Base-by-base conservation (phyloP, 2,797 vertebrate species). In the Pagetopsis macropterus region DNA sequence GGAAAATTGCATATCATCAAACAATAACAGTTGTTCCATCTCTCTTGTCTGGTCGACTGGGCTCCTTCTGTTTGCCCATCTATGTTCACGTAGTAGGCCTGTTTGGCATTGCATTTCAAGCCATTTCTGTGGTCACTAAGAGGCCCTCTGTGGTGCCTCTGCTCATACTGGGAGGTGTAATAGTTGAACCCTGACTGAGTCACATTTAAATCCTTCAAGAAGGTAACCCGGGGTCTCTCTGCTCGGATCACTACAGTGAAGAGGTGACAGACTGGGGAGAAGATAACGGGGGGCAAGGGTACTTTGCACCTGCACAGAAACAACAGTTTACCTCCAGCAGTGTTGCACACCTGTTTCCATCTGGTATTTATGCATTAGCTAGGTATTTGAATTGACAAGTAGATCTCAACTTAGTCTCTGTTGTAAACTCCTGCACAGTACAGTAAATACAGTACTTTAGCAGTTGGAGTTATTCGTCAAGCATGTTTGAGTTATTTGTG, bases 1-100 rank as follows among this genome's bases (percentile, higher is more conserved):
- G 80, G 74, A 86, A 90, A 87, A 89, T 41, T 83, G 86, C 70
- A 88, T 81, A 78, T 87, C 64, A 87, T 90, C 76, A 88, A 70
- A 86, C 84, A 61, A 78, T 54, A 90, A 88, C 86, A 88, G 80
- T 86, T 84, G 70, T 70, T 51, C 51, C 83, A 76, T 60, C 71
- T 73, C 69, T 79, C 59, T 61, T 43, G 52, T 77, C 61, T 70
- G 62, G 52, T 72, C 50, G 64, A 56, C 72, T 79, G 65, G 72
- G 56, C 72, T 64, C 61, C 55, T 67, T 79, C 73, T 77, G 54
- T 74, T 76, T 54, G 48, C 9, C 54, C 51, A 33, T 50, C 57
- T 56, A 60, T 27, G 57, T 58, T 55, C 49, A 50, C 62, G 65
- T 65, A 56, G 41, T 4, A 41, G 70, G 70, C 54, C 66, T 71